A percentile compares a stretch with the other conserved stretches of the same genome.
Conservation (phyloP, 1,140 invertebrate genomes). For the Yoshiicerus persimilis region DNA sequence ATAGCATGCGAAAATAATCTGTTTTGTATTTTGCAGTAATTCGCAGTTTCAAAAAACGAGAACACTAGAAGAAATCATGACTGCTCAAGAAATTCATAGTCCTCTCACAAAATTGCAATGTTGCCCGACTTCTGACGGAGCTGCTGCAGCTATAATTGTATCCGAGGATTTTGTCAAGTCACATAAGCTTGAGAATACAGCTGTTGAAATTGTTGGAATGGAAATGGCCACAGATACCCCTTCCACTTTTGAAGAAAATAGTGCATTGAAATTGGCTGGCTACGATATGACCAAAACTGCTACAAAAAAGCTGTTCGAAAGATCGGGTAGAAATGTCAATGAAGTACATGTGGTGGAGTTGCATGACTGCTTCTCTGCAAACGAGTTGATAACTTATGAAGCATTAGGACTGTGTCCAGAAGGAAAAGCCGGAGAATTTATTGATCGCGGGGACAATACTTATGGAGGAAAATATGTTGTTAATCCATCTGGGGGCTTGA, state of each 20-base stretch:
- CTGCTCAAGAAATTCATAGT: slow-evolving; percentile 80
- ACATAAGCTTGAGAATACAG: slow-evolving; percentile 77
- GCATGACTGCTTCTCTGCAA: slow-evolving; percentile 99
- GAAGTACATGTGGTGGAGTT: slow-evolving; percentile 96
- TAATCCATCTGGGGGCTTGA: slow-evolving; percentile 96
- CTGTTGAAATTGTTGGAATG: slow-evolving; percentile 93
- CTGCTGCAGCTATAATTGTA: slow-evolving; percentile 85
- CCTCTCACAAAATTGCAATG: slow-evolving; percentile 94
- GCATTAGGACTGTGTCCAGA: slow-evolving; percentile 87
- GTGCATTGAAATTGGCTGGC: slow-evolving; percentile 87
- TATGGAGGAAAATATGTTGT: slow-evolving; percentile 97
- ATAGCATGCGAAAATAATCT: neutral
- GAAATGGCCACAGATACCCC: slow-evolving; percentile 92
- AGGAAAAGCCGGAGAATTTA: slow-evolving; percentile 87
- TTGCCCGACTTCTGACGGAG: slow-evolving; percentile 95
- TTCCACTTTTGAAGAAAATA: slow-evolving; percentile 79
- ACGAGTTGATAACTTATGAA: slow-evolving; percentile 97
- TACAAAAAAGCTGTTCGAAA: slow-evolving; percentile 75
- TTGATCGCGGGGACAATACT: slow-evolving; percentile 93
- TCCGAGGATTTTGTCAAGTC: slow-evolving; percentile 86
- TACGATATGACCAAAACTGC: slow-evolving; percentile 94
- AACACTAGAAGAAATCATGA: slow-evolving; percentile 81
- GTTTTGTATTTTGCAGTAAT: slow-evolving; percentile 59
- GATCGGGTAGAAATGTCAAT: slow-evolving; percentile 70
- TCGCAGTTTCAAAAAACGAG: slow-evolving; percentile 92